Evolutionary conservation across 2,888 invertebrate genomes (phyloP).

Genomic region (Aelia acuminata): DNA sequence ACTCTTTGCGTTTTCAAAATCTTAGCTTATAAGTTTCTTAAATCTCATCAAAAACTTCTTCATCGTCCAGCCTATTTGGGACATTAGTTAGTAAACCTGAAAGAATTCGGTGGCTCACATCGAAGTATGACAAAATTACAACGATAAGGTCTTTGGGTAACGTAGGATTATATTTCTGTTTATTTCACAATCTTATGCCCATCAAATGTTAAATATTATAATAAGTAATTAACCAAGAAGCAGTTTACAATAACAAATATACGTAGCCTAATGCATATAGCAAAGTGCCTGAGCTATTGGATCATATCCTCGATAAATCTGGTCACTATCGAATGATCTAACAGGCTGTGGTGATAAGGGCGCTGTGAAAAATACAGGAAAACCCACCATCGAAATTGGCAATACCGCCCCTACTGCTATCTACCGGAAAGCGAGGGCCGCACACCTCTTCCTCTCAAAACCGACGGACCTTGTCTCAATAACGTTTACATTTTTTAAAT

Average conservation of each 20-base stretch:
- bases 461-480: conserved; percentile 9
- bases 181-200: no score
- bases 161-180: background rate
- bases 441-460: background rate
- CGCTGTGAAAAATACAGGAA: conserved; percentile 35
- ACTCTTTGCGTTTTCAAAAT: no score
- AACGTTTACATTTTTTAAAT: background rate
- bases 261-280: background rate
- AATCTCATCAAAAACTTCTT: no score
- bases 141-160: no score
- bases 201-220: no score
- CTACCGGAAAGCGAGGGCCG: background rate
- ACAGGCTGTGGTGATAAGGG: background rate
- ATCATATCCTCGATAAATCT: conserved; percentile 34
- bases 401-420: conserved; percentile 14
- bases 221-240: background rate
- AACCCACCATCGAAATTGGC: conserved; percentile 47
- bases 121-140: no score
- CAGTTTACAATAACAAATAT: background rate
- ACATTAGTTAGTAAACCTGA: no score
- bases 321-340: background rate
- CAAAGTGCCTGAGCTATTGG: background rate
- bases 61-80: no score
- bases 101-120: no score
- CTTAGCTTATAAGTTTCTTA: no score